Evolutionary conservation across 1,140 invertebrate genomes (phyloP), one percentile per base, ranked within the genome.

Genomic region (Radopholus similis): DNA sequence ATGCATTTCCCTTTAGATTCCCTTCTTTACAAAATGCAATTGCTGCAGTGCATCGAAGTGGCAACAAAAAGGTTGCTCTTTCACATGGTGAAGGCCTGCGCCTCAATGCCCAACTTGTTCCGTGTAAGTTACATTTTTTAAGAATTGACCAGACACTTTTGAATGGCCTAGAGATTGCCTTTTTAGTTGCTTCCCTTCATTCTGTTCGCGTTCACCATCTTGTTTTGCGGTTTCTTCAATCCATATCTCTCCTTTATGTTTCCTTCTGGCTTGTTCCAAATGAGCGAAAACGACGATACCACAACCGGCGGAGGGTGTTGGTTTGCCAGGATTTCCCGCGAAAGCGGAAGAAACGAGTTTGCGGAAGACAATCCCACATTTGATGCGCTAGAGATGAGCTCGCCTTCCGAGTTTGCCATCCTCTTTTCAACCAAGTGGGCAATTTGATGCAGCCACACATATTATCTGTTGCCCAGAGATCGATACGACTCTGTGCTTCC

Each of bases 41-140:
- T 62, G 58, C 58, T 62, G 9, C 42, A 49, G 21, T 42, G 58
- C 9, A 34, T 62, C n/a, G 58, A 62, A 47, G 58, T 62, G 13
- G 28, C 49, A 32, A 47, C 40, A 32, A 62, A 62, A 62, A 35
- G 58, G 4, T 34, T 62, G 32, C 23, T 62, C 18, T 62, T 62
- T 40, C 58, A 62, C n/a, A 23, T 62, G 49, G 58, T 62, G 8
- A 62, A 62, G 49, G 40, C 58, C 4, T 42, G 58, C 32, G 40
- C 58, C 18, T 30, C 40, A 21, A 32, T 49, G 42, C 58, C 58
- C 26, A 62, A 62, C 35, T 49, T 42, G 42, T 62, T 62, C 30
- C 18, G 28, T 9, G 58, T 40, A 21, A 44, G 23, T 40, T 37
- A 8, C 21, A 37, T 60, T 47, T 30, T 32, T 60, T 47, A 15